Evolutionary conservation across 2,797 vertebrate species (phyloP).

Genomic region (Chaunax sp.): DNA sequence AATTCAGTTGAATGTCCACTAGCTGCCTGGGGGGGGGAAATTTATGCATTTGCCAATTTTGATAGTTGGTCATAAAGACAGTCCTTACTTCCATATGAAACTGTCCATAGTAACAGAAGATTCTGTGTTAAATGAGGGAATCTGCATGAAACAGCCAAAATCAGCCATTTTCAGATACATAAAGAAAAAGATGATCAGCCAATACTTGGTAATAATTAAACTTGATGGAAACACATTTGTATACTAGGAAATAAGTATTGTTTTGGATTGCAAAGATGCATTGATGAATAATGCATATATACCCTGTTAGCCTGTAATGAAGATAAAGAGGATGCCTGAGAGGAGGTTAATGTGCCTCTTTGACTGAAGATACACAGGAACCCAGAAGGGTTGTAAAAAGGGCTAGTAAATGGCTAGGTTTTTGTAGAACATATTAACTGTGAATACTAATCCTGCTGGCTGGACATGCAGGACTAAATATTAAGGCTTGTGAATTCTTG

Average conservation of each 20-base stretch:
- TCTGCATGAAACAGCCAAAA: conserved; percentile 48
- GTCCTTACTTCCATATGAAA: conserved; percentile 52
- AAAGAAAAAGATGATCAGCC: conserved; percentile 39
- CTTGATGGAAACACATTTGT: conserved; percentile 51
- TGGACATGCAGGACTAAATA: conserved; percentile 31
- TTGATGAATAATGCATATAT: conserved; percentile 71
- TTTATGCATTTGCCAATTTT: conserved; percentile 61
- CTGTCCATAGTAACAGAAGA: conserved; percentile 52
- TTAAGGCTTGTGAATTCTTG: conserved; percentile 23
- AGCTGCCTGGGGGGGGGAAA: conserved; percentile 35
- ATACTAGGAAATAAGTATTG: conserved; percentile 55
- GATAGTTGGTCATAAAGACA: conserved; percentile 60
- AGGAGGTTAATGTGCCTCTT: conserved; percentile 76
- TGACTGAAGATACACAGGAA: conserved; percentile 70
- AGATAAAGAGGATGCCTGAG: conserved; percentile 62
- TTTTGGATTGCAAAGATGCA: conserved; percentile 54
- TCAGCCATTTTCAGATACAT: conserved; percentile 63
- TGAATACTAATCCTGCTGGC: conserved; percentile 50
- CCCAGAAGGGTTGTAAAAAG: conserved; percentile 65
- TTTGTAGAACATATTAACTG: conserved; percentile 66
- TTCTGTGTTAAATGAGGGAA: conserved; percentile 46
- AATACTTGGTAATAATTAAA: conserved; percentile 31
- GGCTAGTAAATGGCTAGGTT: conserved; percentile 67
- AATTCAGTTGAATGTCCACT: conserved; percentile 71
- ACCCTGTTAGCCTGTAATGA: conserved; percentile 70